Conservation (phyloP, 2,113 vertebrate genomes). For the Misgurnus mizolepis region DNA sequence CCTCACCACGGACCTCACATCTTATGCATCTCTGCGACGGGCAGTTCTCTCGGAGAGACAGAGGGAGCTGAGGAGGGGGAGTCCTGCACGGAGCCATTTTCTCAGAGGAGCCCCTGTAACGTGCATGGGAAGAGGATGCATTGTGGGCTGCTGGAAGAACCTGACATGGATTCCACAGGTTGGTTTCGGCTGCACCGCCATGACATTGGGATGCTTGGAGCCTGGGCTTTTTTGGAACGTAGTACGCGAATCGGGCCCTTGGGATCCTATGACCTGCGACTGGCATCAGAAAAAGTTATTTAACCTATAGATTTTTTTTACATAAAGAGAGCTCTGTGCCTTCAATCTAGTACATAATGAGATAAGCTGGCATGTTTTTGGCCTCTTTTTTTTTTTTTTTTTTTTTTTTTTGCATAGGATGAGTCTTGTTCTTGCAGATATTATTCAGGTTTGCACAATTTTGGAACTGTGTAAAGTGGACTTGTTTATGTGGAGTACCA, state of each 20-base stretch:
- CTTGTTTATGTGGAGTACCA: neutral
- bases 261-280: slow-evolving; percentile 41
- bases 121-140: slow-evolving; percentile 99
- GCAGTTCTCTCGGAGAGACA: slow-evolving; percentile 71
- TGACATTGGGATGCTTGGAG: slow-evolving; percentile 57
- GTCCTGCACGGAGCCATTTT: slow-evolving; percentile 73
- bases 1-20: slow-evolving; percentile 68
- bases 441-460: neutral
- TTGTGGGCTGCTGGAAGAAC: slow-evolving; percentile 98
- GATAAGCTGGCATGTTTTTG: slow-evolving; percentile 35
- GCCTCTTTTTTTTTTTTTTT: slow-evolving; percentile 4
- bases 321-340: slow-evolving; percentile 4
- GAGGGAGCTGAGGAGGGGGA: slow-evolving; percentile 70
- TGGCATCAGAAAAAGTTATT: slow-evolving; percentile 35
- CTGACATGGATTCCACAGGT: slow-evolving; percentile 99
- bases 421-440: neutral
- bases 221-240: slow-evolving; percentile 42
- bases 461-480: slow-evolving; percentile 26
- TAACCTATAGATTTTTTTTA: slow-evolving; percentile 27
- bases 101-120: slow-evolving; percentile 82
- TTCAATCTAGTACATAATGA: slow-evolving; percentile 10
- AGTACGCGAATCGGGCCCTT: slow-evolving; percentile 31
- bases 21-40: slow-evolving; percentile 73
- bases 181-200: slow-evolving; percentile 71
- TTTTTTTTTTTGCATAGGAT: slow-evolving; percentile 29